Conservation (phyloP, 2,797 vertebrate species). For the Thaleichthys pacificus region DNA sequence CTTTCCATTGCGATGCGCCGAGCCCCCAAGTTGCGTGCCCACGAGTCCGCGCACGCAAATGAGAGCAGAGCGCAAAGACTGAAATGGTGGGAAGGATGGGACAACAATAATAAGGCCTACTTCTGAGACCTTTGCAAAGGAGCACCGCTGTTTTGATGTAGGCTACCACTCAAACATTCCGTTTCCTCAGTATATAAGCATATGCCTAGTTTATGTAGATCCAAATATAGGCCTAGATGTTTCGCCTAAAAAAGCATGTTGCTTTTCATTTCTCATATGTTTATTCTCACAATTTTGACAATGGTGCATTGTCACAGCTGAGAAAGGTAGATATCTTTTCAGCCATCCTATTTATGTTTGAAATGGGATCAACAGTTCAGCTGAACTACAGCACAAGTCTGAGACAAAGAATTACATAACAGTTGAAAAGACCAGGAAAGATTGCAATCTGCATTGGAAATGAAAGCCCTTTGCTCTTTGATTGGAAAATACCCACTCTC, state of each 20-base stretch:
- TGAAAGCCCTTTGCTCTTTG: constrained; percentile 48
- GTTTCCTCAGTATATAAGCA: too few relatives aligned
- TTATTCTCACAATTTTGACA: neutral
- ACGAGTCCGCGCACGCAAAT: constrained; percentile 62
- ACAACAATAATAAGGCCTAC: constrained; percentile 39
- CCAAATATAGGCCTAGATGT: neutral
- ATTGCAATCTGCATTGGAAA: constrained; percentile 63
- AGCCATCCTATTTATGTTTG: neutral
- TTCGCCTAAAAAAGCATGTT: constrained; percentile 26
- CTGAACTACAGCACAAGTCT: constrained; percentile 28
- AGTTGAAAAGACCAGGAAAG: constrained; percentile 42
- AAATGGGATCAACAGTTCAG: neutral
- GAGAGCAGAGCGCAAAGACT: constrained; percentile 52
- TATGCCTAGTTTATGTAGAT: too few relatives aligned
- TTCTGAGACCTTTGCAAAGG: neutral
- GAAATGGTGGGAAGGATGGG: neutral
- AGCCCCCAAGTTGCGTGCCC: constrained; percentile 62
- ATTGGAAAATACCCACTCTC: constrained; percentile 53
- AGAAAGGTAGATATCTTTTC: too few relatives aligned
- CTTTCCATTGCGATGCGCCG: constrained; percentile 67
- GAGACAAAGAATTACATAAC: constrained; percentile 50
- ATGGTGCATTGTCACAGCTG: neutral
- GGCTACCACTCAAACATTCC: neutral
- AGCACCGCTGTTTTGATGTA: neutral
- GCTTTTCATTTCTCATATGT: neutral